A percentile compares a stretch with the other conserved stretches of the same genome.
phyloP scores from a whole-genome alignment of 2,888 invertebrate genomes.

The Trissoscelio sp. region DNA sequence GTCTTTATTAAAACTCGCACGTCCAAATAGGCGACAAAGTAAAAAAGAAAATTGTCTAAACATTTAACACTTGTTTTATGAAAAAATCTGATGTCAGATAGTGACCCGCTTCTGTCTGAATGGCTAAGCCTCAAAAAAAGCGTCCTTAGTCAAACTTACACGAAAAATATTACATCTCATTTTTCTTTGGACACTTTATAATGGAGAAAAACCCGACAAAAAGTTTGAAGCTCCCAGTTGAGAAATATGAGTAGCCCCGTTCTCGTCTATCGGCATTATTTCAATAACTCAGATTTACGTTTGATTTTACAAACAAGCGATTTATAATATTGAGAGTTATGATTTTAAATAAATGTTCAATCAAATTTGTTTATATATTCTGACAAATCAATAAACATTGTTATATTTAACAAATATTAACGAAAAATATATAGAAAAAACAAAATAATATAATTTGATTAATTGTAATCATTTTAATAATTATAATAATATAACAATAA shows the following conservation, averaged over 20 bases:
- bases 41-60: too few relatives aligned
- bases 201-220: constrained; percentile 9
- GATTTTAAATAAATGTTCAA: neutral
- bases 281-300: constrained; percentile 16
- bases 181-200: constrained; percentile 31
- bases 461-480: too few relatives aligned
- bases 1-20: too few relatives aligned
- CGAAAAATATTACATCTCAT: constrained; percentile 26
- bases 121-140: constrained; percentile 14
- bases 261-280: neutral
- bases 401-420: too few relatives aligned
- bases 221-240: constrained; percentile 5
- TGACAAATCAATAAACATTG: too few relatives aligned
- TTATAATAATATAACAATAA: too few relatives aligned
- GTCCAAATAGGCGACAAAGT: too few relatives aligned
- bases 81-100: constrained; percentile 30
- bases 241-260: constrained; percentile 15
- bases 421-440: too few relatives aligned
- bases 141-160: constrained; percentile 8
- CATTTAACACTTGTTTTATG: constrained; percentile 26
- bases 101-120: constrained; percentile 28
- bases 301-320: neutral
- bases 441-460: too few relatives aligned
- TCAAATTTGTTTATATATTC: too few relatives aligned
- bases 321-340: too few relatives aligned